A percentile compares a stretch with the other conserved stretches of the same genome.
phyloP scores from a whole-genome alignment of 2,113 vertebrate species.

The Chascanopsetta lugubris region DNA sequence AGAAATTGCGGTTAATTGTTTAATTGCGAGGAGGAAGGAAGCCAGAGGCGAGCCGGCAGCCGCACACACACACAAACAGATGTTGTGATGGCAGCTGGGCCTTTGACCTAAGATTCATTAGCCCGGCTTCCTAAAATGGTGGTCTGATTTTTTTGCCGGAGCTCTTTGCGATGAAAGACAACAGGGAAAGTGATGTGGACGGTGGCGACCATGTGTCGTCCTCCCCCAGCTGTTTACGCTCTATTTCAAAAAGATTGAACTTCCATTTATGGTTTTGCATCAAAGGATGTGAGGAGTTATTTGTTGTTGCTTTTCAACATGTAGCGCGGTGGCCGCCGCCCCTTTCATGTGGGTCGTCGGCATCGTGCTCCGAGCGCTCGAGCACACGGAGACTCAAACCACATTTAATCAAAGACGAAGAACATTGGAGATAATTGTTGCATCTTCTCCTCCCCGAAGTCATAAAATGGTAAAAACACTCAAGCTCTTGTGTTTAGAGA shows the following conservation, averaged over 20 bases:
- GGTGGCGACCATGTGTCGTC: background rate
- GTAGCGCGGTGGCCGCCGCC: slow-evolving; percentile 29
- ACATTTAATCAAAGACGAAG: slow-evolving; percentile 67
- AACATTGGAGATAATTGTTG: slow-evolving; percentile 40
- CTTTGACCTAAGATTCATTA: slow-evolving; percentile 58
- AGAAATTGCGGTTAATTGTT: slow-evolving; percentile 73
- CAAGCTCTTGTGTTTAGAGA: slow-evolving; percentile 11
- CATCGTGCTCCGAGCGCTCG: slow-evolving; percentile 45
- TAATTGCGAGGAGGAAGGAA: slow-evolving; percentile 59
- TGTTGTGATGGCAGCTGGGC: slow-evolving; percentile 46
- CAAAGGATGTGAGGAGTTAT: slow-evolving; percentile 46
- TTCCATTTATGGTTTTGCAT: slow-evolving; percentile 23
- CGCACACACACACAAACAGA: slow-evolving; percentile 43
- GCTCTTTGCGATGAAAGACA: slow-evolving; percentile 14
- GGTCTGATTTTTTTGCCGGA: slow-evolving; percentile 43
- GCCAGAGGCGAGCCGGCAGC: slow-evolving; percentile 53
- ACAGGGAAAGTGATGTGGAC: background rate
- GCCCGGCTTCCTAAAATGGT: slow-evolving; percentile 36
- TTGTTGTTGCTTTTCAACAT: slow-evolving; percentile 59
- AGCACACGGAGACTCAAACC: slow-evolving; percentile 61
- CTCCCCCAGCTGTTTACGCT: background rate
- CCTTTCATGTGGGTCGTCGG: slow-evolving; percentile 68
- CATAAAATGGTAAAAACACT: slow-evolving; percentile 32
- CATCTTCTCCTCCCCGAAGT: slow-evolving; percentile 45
- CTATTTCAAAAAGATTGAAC: slow-evolving; percentile 35